Evolutionary conservation across 2,797 vertebrate species (phyloP), one percentile per base, ranked within the genome.

Genomic region (Columba guinea): DNA sequence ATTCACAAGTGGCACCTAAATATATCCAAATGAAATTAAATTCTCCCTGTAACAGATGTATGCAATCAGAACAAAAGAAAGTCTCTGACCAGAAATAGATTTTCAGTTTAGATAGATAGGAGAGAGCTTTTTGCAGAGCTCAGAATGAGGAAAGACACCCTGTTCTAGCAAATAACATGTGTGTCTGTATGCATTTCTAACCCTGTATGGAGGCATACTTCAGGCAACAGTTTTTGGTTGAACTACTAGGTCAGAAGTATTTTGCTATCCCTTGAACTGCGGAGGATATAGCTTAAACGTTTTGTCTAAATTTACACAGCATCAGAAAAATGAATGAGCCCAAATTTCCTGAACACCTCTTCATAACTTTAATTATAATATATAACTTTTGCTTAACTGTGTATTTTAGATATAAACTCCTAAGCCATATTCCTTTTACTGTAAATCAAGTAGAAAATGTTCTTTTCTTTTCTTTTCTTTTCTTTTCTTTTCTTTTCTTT

Each of bases 341-440:
- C 4, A 48, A 20, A 70, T 49, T 4, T 90, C 53, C 52, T 64
- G 65, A 81, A 49, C 6, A 35, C 1, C 11, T 37, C 30, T 64
- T 67, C 3, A 35, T 30, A 0, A 41, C 32, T 51, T 82, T 41
- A 73, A 22, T 22, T 1, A 0, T 35, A 64, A 73, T 63, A 64
- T 7, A 5, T n/a, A 48, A 14, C 9, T 48, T 84, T 13, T 64
- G 2, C 7, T 32, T 34, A 67, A 32, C 13, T 63, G 4, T 49
- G 4, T 74, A 55, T 24, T 83, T 26, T 46, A 65, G 32, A 60
- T 46, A 3, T 35, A 75, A 80, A 44, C 55, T 41, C 28, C 24
- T 24, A 89, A 85, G 28, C n/a, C 7, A 35, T 55, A 83, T 79
- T 85, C 6, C 1, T 73, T 84, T 87, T 41, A 53, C 5, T 37